Base-by-base conservation (phyloP, 1,140 invertebrate genomes). In the Armadillidium nasatum region DNA sequence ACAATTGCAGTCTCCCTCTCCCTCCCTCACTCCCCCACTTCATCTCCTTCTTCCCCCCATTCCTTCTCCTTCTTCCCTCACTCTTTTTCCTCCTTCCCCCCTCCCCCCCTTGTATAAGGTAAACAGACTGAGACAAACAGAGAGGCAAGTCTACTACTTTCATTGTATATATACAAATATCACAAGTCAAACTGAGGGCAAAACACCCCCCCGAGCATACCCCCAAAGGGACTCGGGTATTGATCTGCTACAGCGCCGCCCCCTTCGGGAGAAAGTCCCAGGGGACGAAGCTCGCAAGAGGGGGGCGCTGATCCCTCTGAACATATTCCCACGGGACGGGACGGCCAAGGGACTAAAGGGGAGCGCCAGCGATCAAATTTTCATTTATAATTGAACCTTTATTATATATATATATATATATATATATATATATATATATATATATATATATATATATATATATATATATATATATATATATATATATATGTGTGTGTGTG, bases 241-340 rank as follows among this genome's bases (percentile, higher is more conserved):
- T 60, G 50, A 60, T 60, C 50, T 60, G 50, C 50, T 60, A 13
- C 50, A 19, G 50, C 19, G 19, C 19, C 50, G 50, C 50, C 50
- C 50, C 50, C 50, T 60, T 60, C 50, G 50, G 50, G 50, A 60
- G 50, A 15, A 60, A 60, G 50, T 60, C 50, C 50, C 50, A 60
- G 50, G 50, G 50, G 50, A 60, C 50, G 7, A 13, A 19, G 19
- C 50, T 60, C 50, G 50, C 50, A 19, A 13, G 50, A 19, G 19
- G 50, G 50, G 50, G 50, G 50, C 50, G 50, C 50, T 15, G 11
- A 15, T 19, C 50, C 50, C 50, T 19, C 50, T 60, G 11, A 19
- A 33, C 33, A 33, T 33, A 19, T 60, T 60, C 50, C 50, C 50
- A 15, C 19, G 50, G 50, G 50, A 60, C 50, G 50, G 50, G 50